Evolutionary conservation across 2,113 vertebrate genomes (phyloP), one percentile per base, ranked within the genome.

Genomic region (Campylomormyrus numenius): DNA sequence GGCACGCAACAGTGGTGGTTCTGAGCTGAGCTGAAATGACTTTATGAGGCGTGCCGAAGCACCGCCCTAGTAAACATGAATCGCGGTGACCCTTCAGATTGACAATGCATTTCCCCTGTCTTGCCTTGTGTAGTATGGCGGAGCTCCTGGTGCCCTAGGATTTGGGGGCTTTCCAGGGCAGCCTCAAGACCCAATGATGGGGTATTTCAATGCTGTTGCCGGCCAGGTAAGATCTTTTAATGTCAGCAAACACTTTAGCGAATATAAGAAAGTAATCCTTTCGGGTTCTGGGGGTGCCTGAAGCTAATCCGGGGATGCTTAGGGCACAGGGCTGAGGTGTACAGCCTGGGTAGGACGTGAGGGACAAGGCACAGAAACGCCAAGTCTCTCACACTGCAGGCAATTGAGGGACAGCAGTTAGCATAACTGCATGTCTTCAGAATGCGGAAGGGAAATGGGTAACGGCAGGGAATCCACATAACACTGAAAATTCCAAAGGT

Each of bases 161-260:
- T 90, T 80, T 48, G 91, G 92, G 66, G 93, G 92, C 58, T 93
- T 92, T 46, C 92, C 93, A 42, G 92, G 91, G 9, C 92, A 91
- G 90, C 91, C 95, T 56, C 95, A 96, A 74, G 95, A 96, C 90
- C 96, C 96, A 62, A 92, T 95, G 2, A 96, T 93, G 83, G 94
- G 95, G 74, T 96, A 94, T 70, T 96, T 96, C 50, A 3, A 92
- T 3, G 91, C 92, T 15, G 94, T 96, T 1, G 95, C 96, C 7
- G 96, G 96, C 53, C 95, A 96, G 90, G 96, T 96, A 93, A 90
- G 91, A 35, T 1, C 35, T 35, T 46, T 88, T 31, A 39, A 66
- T 88, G 35, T 53, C 5, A 24, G 70, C 31, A 77, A 7, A 35
- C 31, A 2, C 66, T 74, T 35, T 31, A 31, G 27, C 9, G 2